phyloP scores from a whole-genome alignment of 2,797 vertebrate species.

The Sparidentex hasta region DNA sequence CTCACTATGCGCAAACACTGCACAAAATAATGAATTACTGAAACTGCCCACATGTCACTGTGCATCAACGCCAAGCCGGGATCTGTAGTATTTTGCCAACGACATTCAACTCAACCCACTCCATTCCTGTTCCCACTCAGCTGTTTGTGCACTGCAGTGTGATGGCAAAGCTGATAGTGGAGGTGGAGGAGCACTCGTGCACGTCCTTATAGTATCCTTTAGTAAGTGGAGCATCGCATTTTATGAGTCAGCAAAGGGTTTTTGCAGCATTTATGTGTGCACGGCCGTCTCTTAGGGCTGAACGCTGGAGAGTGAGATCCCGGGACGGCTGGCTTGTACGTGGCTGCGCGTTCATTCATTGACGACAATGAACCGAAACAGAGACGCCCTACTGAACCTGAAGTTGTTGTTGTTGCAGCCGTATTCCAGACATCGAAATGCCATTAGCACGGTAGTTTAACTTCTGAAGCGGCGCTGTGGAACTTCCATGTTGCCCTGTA shows the following conservation, averaged over 20 bases:
- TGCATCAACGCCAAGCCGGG: slow-evolving; percentile 50
- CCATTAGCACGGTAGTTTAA: too few relatives aligned
- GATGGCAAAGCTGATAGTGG: slow-evolving; percentile 46
- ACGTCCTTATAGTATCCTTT: slow-evolving; percentile 51
- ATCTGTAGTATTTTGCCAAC: slow-evolving; percentile 64
- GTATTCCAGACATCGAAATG: background rate
- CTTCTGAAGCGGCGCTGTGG: too few relatives aligned
- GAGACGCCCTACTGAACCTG: background rate
- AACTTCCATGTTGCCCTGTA: too few relatives aligned
- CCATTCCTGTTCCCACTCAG: slow-evolving; percentile 49
- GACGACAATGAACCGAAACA: background rate
- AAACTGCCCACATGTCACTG: slow-evolving; percentile 61
- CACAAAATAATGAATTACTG: slow-evolving; percentile 37
- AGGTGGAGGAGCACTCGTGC: slow-evolving; percentile 56
- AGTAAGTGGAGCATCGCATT: slow-evolving; percentile 60
- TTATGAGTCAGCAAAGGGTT: slow-evolving; percentile 58
- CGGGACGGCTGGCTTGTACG: background rate
- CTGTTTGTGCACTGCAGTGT: slow-evolving; percentile 47
- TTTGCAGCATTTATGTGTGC: slow-evolving; percentile 39
- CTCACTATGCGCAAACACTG: slow-evolving; percentile 44
- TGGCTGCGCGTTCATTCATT: background rate
- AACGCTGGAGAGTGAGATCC: slow-evolving; percentile 8
- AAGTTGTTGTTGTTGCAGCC: background rate
- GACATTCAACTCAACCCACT: slow-evolving; percentile 56
- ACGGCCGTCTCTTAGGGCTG: background rate